Percentiles rank a stretch among this genome's conserved stretches.
These are phyloP conservation scores for Tetragnatha montana DNA, from an alignment of 2,888 invertebrate species.

Conservation along the genomic window DNA sequence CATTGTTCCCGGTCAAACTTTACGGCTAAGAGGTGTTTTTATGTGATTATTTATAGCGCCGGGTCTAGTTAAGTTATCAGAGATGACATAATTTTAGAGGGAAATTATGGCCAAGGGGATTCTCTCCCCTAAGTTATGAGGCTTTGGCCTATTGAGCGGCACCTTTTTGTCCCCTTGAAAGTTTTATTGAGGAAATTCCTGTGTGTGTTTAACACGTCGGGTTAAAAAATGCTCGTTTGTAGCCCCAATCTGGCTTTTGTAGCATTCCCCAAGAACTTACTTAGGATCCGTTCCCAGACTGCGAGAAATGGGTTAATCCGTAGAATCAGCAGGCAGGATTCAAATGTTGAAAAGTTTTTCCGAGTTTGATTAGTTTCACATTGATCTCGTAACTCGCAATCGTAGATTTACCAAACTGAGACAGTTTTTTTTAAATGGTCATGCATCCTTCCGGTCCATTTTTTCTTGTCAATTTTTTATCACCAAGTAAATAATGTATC, in stretches of 20 bases:
- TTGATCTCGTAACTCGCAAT: too few species aligned
- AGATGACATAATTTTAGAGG: conserved; percentile 64
- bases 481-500: too few species aligned
- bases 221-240: conserved; percentile 24
- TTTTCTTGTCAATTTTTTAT: too few species aligned
- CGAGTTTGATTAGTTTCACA: too few species aligned
- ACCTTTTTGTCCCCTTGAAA: conserved; percentile 49
- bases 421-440: too few species aligned
- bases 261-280: conserved; percentile 45
- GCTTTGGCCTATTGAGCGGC: conserved; percentile 42
- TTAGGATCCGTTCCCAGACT: conserved; percentile 60
- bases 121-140: conserved; percentile 60
- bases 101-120: conserved; percentile 43
- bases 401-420: too few species aligned
- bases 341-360: too few species aligned
- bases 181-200: conserved; percentile 68
- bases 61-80: conserved; percentile 67
- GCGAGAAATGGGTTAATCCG: too few species aligned
- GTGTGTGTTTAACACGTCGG: conserved; percentile 57
- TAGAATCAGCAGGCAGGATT: too few species aligned
- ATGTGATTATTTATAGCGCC: conserved; percentile 58
- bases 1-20: conserved; percentile 63
- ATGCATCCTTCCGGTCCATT: too few species aligned
- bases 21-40: conserved; percentile 59
- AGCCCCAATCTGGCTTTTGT: conserved; percentile 6